phyloP scores from a whole-genome alignment of 1,140 invertebrate species.

The Cherax quadricarinatus region DNA sequence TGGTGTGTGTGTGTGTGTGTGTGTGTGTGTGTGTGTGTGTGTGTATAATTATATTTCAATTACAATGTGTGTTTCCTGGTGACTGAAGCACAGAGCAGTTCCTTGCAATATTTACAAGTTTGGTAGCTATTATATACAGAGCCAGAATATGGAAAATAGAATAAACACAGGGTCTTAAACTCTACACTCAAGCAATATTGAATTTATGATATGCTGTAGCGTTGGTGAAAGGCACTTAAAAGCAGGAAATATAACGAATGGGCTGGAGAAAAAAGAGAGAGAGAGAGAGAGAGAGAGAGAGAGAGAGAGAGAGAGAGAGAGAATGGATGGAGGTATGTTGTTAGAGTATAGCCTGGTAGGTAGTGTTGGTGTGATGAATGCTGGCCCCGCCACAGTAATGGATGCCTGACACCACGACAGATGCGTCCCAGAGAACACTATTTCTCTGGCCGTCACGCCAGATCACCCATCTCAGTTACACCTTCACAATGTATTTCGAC shows the following conservation, averaged over 20 bases:
- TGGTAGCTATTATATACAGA: too few relatives aligned
- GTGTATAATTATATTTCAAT: too few relatives aligned
- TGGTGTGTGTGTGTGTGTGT: too few relatives aligned
- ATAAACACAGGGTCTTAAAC: too few relatives aligned
- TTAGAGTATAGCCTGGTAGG: not conserved
- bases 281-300: not conserved
- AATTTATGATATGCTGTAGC: too few relatives aligned
- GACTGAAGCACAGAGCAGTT: too few relatives aligned
- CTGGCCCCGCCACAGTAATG: not conserved
- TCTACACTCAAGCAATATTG: too few relatives aligned
- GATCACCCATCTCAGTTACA: not conserved
- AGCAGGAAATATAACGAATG: not conserved
- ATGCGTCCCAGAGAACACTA: not conserved
- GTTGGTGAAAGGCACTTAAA: too few relatives aligned
- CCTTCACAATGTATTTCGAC: not conserved
- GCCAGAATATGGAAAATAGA: too few relatives aligned
- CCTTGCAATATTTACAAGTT: too few relatives aligned
- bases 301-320: not conserved
- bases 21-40: too few relatives aligned
- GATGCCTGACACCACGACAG: not conserved
- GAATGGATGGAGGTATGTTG: not conserved
- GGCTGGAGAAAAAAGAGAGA: conserved; percentile 6
- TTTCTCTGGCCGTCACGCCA: not conserved
- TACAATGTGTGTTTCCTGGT: too few relatives aligned
- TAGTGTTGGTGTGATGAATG: not conserved